These are phyloP conservation scores for Scelioninae gen. 2 DNA, from an alignment of 2,888 invertebrate species.

Conservation along the genomic window DNA sequence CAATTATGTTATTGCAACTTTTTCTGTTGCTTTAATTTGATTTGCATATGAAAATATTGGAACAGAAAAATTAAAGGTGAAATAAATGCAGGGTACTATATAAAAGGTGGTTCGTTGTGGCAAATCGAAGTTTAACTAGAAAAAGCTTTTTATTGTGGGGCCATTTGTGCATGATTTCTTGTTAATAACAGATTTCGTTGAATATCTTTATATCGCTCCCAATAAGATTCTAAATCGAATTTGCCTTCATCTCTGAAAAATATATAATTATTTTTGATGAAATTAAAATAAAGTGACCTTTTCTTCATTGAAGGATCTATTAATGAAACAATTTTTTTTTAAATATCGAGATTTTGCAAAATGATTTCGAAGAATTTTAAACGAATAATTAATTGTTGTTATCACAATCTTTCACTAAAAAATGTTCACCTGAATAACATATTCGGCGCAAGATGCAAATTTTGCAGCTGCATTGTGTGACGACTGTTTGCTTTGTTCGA, in stretches of 20 bases:
- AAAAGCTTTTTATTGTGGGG: neutral
- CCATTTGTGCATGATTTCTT: neutral
- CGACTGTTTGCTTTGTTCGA: conserved; percentile 59
- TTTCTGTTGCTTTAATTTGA: no score
- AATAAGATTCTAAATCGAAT: conserved; percentile 64
- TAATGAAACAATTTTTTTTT: no score
- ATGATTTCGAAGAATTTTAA: no score
- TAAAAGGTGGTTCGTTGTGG: no score
- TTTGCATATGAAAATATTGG: conserved; percentile 27
- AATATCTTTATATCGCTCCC: conserved; percentile 65
- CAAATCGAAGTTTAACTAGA: no score
- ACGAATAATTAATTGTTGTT: no score
- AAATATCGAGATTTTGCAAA: no score
- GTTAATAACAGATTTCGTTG: conserved; percentile 62
- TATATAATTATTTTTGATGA: conserved; percentile 1
- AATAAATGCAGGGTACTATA: neutral
- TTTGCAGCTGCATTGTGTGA: conserved; percentile 67
- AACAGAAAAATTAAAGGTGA: conserved; percentile 10
- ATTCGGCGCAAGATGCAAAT: conserved; percentile 49
- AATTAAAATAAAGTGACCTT: neutral
- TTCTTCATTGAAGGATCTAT: no score
- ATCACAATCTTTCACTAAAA: no score
- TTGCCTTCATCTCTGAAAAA: conserved; percentile 44
- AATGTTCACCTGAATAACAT: conserved; percentile 27
- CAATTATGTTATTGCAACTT: no score